A percentile compares a stretch with the other conserved stretches of the same genome.
Evolutionary conservation across 2,113 vertebrate species (phyloP).

Genomic region (Synodontis membranacea): DNA sequence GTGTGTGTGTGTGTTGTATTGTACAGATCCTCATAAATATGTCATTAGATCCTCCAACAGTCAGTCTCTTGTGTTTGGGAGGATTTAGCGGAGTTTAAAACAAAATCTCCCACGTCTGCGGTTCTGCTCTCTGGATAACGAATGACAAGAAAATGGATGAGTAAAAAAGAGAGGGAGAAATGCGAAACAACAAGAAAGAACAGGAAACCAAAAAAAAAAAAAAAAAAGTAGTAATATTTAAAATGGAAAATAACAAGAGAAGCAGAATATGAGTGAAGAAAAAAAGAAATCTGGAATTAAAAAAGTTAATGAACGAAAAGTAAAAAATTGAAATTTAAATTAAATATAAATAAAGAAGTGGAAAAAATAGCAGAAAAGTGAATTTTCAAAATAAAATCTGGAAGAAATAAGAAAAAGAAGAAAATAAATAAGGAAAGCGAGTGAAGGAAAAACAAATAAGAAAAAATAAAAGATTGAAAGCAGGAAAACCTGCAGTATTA

Average conservation of each 20-base stretch:
- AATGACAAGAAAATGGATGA: conserved; percentile 51
- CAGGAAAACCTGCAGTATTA: too few relatives aligned
- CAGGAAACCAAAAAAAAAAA: neutral
- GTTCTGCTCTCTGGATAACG: conserved; percentile 61
- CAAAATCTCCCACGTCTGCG: conserved; percentile 52
- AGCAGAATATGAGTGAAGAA: neutral
- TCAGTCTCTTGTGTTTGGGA: conserved; percentile 48
- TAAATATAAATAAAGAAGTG: neutral
- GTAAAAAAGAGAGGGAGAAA: conserved; percentile 59
- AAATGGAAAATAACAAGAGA: too few relatives aligned
- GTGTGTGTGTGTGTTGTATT: conserved; percentile 45
- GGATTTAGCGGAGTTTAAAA: conserved; percentile 45
- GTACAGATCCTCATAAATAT: conserved; percentile 50
- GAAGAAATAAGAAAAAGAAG: neutral
- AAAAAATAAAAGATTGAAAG: too few relatives aligned
- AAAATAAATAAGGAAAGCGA: too few relatives aligned
- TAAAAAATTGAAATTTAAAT: too few relatives aligned
- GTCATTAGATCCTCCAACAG: conserved; percentile 49
- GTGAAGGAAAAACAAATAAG: too few relatives aligned
- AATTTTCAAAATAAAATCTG: neutral
- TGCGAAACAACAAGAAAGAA: neutral
- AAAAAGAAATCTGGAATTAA: neutral
- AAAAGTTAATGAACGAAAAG: neutral
- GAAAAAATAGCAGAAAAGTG: neutral
- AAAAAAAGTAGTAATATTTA: rapidly evolving